Evolutionary conservation across 2,888 invertebrate species (phyloP).

Genomic region (Siphonodentalium dalli): DNA sequence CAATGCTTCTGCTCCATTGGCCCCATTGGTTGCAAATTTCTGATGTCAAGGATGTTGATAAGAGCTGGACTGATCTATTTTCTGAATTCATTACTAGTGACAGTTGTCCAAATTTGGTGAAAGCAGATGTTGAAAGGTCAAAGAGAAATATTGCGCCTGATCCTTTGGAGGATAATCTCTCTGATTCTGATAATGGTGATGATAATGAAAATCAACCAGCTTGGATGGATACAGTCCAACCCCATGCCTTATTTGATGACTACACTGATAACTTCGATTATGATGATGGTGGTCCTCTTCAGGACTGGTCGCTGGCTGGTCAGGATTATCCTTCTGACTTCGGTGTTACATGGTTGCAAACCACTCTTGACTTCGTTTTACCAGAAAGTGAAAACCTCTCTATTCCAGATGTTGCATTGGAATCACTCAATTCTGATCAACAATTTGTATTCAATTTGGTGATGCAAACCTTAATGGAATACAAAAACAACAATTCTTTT

Average conservation of each 20-base stretch:
- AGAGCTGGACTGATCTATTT: slow-evolving; percentile 25
- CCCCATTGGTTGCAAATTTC: slow-evolving; percentile 29
- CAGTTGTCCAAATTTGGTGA: slow-evolving; percentile 27
- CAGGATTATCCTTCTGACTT: slow-evolving; percentile 16
- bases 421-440: slow-evolving; percentile 30
- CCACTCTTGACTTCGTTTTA: neutral
- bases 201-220: slow-evolving; percentile 20
- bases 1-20: slow-evolving; percentile 26
- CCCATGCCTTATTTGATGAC: slow-evolving; percentile 9
- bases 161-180: neutral
- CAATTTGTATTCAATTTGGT: slow-evolving; percentile 30
- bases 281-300: slow-evolving; percentile 28
- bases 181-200: no score
- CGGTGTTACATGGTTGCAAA: slow-evolving; percentile 8
- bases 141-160: neutral
- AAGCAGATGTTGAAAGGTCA: slow-evolving; percentile 25
- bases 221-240: slow-evolving; percentile 29
- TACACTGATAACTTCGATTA: slow-evolving; percentile 17
- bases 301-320: slow-evolving; percentile 14
- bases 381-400: neutral
- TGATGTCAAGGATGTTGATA: slow-evolving; percentile 28
- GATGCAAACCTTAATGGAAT: slow-evolving; percentile 19
- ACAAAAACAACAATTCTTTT: slow-evolving; percentile 4
- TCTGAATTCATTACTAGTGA: slow-evolving; percentile 17
- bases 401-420: slow-evolving; percentile 21